These are phyloP conservation scores for Meandrina meandrites DNA, from an alignment of 92 coral and sea anemone species.

Conservation along the genomic window DNA sequence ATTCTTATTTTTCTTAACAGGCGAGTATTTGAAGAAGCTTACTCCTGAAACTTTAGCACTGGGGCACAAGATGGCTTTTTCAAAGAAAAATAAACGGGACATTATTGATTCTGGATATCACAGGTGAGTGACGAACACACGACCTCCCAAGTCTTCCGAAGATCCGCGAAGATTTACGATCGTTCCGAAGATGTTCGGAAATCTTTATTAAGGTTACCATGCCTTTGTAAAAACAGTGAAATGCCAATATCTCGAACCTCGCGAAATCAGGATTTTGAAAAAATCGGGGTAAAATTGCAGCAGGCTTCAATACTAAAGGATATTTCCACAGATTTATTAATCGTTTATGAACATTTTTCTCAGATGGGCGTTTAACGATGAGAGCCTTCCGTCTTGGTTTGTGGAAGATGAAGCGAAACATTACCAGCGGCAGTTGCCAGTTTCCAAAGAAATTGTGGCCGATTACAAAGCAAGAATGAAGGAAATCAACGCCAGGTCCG, in stretches of 20 bases:
- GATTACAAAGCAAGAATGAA: conserved; percentile 86
- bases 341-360: no score
- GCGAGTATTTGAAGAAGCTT: conserved; percentile 72
- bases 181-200: neutral
- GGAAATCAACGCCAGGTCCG: conserved; percentile 91
- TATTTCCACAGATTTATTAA: no score
- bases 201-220: neutral
- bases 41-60: conserved; percentile 94
- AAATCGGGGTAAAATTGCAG: no score
- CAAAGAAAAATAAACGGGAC: conserved; percentile 90
- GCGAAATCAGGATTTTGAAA: no score
- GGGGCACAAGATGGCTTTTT: conserved; percentile 98
- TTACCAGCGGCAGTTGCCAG: conserved; percentile 81
- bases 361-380: conserved; percentile 92
- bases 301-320: no score
- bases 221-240: neutral
- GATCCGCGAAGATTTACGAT: neutral
- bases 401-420: conserved; percentile 77
- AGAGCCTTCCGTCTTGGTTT: conserved; percentile 87
- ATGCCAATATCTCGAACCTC: no score
- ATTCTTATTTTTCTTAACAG: conserved; percentile 33
- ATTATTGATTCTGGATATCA: conserved; percentile 85
- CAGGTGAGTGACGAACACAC: conserved; percentile 62
- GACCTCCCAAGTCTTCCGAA: neutral
- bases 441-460: conserved; percentile 79